Evolutionary conservation across 2,113 vertebrate genomes (phyloP).

Genomic region (Chelonoidis abingdonii): DNA sequence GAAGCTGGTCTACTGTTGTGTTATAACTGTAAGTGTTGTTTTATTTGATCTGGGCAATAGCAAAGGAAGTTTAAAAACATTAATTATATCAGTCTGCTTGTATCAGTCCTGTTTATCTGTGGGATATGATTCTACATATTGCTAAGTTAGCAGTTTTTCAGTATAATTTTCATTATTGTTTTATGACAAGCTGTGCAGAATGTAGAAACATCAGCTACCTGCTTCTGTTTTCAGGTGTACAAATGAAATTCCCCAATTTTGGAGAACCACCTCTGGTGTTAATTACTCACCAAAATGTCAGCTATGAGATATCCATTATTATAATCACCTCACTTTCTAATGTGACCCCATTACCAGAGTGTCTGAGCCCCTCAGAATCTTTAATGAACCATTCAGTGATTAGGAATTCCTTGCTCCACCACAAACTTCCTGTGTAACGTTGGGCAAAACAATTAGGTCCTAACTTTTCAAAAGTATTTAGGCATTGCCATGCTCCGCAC

Average conservation of each 20-base stretch:
- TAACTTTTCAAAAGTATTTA: background rate
- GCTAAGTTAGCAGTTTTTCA: background rate
- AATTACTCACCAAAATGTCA: background rate
- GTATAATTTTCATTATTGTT: background rate
- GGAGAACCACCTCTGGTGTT: background rate
- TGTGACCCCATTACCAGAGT: background rate
- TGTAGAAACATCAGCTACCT: background rate
- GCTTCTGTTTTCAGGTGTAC: background rate
- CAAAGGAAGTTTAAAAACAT: background rate
- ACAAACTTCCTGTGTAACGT: background rate
- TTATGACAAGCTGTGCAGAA: background rate
- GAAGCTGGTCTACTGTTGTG: slow-evolving; percentile 95
- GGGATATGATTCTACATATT: background rate
- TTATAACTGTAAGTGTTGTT: slow-evolving; percentile 93
- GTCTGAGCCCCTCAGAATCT: background rate
- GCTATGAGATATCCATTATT: background rate
- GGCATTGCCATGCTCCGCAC: no score
- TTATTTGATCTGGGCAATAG: background rate
- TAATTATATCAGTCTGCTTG: background rate
- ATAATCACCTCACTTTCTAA: background rate
- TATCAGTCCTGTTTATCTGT: background rate
- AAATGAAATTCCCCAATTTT: background rate
- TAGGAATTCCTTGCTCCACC: background rate
- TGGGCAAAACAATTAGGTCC: background rate
- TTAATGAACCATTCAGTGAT: background rate